phyloP scores from a whole-genome alignment of 2,797 vertebrate species.

The Melanotaenia boesemani region DNA sequence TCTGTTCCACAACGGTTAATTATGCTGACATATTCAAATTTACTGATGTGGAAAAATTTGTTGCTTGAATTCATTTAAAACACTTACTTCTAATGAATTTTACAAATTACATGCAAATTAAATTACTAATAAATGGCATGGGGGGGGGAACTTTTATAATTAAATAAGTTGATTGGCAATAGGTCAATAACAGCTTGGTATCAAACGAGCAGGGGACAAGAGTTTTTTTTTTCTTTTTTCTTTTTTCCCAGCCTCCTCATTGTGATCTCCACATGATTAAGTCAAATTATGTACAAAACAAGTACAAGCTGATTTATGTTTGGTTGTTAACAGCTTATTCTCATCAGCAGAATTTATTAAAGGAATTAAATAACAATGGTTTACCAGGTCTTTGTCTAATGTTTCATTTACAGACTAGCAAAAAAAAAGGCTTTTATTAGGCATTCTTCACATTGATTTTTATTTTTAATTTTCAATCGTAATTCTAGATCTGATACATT shows the following conservation, averaged over 20 bases:
- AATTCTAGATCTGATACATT: too few relatives aligned
- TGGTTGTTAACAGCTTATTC: too few relatives aligned
- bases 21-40: constrained; percentile 3
- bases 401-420: too few relatives aligned
- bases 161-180: background rate
- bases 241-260: too few relatives aligned
- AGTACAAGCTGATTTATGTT: too few relatives aligned
- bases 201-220: background rate
- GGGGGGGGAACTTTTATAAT: background rate
- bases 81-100: background rate
- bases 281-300: background rate
- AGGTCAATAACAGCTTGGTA: background rate
- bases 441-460: too few relatives aligned
- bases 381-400: too few relatives aligned
- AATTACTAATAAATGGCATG: background rate
- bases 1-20: constrained; percentile 16
- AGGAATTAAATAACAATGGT: too few relatives aligned
- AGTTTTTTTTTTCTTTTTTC: background rate
- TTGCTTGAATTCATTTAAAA: constrained; percentile 3
- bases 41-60: constrained; percentile 6
- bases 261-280: background rate
- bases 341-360: too few relatives aligned
- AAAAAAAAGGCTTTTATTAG: too few relatives aligned
- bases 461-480: too few relatives aligned
- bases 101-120: constrained; percentile 1